These are phyloP conservation scores for Cloeon dipterum DNA, from an alignment of 2,888 invertebrate genomes.

Conservation along the genomic window DNA sequence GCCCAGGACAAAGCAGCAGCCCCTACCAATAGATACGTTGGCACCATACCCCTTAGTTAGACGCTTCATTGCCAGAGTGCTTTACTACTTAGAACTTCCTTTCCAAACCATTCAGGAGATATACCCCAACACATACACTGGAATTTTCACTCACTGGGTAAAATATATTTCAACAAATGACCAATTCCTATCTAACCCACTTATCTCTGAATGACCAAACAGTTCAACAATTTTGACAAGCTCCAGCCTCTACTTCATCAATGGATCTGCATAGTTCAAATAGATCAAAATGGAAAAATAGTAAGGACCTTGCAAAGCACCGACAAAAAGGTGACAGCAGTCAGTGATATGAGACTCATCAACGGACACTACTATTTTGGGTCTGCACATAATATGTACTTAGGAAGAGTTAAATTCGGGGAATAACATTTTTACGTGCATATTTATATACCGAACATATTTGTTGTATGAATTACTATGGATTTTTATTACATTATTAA, in stretches of 20 bases:
- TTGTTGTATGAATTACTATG: too few species aligned
- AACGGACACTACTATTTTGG: slow-evolving; percentile 22
- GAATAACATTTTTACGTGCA: too few species aligned
- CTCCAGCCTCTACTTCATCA: slow-evolving; percentile 15
- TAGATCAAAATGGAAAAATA: slow-evolving; percentile 46
- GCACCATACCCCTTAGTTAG: slow-evolving; percentile 36
- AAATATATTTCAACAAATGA: too few species aligned
- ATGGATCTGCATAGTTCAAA: too few species aligned
- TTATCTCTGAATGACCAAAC: too few species aligned
- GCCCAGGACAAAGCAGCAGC: slow-evolving; percentile 29
- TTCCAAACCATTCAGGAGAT: slow-evolving; percentile 35
- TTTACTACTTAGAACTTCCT: slow-evolving; percentile 33
- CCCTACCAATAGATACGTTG: slow-evolving; percentile 27
- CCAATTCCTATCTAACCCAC: too few species aligned
- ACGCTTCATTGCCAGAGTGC: slow-evolving; percentile 34
- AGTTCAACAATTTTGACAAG: slow-evolving; percentile 41
- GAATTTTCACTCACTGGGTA: slow-evolving; percentile 34
- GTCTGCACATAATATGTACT: slow-evolving; percentile 37
- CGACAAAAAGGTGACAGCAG: slow-evolving; percentile 25
- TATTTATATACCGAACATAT: too few species aligned
- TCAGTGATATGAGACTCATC: slow-evolving; percentile 39
- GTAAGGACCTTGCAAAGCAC: slow-evolving; percentile 39
- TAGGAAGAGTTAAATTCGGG: slow-evolving; percentile 37
- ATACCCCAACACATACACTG: slow-evolving; percentile 39
- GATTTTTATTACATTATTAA: too few species aligned